Conservation (phyloP, 1,140 invertebrate species). For the Listronotus oregonensis region DNA sequence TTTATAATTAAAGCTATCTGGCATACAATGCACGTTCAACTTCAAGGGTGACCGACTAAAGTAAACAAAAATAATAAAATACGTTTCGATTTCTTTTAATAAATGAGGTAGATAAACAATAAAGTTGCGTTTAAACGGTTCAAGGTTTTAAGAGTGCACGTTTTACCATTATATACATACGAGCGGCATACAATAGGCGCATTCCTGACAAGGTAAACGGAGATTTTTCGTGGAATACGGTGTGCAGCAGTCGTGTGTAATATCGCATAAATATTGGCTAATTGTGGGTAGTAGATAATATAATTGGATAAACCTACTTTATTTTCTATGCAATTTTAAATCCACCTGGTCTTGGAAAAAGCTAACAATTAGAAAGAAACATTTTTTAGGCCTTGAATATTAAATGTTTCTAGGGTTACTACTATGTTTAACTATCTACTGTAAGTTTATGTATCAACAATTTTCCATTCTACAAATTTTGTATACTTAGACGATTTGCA, state of each 20-base stretch:
- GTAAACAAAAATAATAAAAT: background rate
- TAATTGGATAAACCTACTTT: too few relatives aligned
- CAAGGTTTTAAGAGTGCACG: conserved; percentile 16
- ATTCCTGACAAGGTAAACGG: conserved; percentile 22
- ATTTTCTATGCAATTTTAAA: too few relatives aligned
- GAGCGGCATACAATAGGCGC: conserved; percentile 4
- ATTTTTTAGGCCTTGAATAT: too few relatives aligned
- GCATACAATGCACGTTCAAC: conserved; percentile 1
- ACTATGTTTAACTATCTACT: too few relatives aligned
- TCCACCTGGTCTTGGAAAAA: too few relatives aligned
- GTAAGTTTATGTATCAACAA: too few relatives aligned
- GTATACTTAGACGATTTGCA: too few relatives aligned
- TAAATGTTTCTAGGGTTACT: too few relatives aligned
- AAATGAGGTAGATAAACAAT: conserved; percentile 6
- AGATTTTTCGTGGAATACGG: background rate
- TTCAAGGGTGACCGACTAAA: conserved; percentile 1
- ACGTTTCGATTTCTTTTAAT: background rate
- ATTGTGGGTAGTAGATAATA: too few relatives aligned
- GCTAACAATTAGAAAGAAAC: too few relatives aligned
- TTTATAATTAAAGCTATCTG: conserved; percentile 4
- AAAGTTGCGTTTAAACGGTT: conserved; percentile 5
- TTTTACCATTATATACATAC: conserved; percentile 15
- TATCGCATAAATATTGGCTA: background rate
- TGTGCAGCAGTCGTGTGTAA: too few relatives aligned
- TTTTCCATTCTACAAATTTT: too few relatives aligned